phyloP scores from a whole-genome alignment of 2,888 invertebrate genomes.

The Apamea monoglypha region DNA sequence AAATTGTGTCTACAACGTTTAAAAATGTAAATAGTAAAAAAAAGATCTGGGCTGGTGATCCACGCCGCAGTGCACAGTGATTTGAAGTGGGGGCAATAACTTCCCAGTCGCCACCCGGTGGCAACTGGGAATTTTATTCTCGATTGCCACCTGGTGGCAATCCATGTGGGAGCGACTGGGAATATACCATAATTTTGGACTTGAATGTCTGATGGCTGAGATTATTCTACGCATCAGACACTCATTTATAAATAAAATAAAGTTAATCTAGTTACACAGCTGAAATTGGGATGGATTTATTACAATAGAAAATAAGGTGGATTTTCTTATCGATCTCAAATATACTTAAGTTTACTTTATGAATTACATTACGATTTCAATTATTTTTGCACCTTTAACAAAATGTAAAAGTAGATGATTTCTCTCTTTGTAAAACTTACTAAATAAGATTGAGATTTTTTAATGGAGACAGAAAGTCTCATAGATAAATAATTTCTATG shows the following conservation, averaged over 20 bases:
- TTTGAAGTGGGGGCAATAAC: too few relatives aligned
- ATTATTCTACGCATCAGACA: slow-evolving; percentile 16
- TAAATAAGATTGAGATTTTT: neutral
- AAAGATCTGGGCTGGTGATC: too few relatives aligned
- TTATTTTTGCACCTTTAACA: neutral
- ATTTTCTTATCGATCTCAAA: slow-evolving; percentile 30
- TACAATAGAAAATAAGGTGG: slow-evolving; percentile 23
- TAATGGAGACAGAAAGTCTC: too few relatives aligned
- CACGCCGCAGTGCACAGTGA: too few relatives aligned
- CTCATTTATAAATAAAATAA: slow-evolving; percentile 30
- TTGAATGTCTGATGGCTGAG: slow-evolving; percentile 13
- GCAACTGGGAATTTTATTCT: neutral
- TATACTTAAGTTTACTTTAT: slow-evolving; percentile 19
- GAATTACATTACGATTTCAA: slow-evolving; percentile 11
- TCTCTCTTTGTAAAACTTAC: neutral
- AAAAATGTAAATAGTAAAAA: too few relatives aligned
- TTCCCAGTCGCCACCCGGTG: too few relatives aligned
- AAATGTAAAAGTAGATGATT: neutral
- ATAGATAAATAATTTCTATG: too few relatives aligned
- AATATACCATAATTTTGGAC: too few relatives aligned
- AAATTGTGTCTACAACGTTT: too few relatives aligned
- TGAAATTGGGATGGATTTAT: slow-evolving; percentile 42
- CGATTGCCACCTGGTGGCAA: too few relatives aligned
- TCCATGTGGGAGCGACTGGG: too few relatives aligned
- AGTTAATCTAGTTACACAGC: slow-evolving; percentile 30